These are phyloP conservation scores for Scartelaos histophorus DNA, from an alignment of 2,113 vertebrate genomes.

Conservation along the genomic window DNA sequence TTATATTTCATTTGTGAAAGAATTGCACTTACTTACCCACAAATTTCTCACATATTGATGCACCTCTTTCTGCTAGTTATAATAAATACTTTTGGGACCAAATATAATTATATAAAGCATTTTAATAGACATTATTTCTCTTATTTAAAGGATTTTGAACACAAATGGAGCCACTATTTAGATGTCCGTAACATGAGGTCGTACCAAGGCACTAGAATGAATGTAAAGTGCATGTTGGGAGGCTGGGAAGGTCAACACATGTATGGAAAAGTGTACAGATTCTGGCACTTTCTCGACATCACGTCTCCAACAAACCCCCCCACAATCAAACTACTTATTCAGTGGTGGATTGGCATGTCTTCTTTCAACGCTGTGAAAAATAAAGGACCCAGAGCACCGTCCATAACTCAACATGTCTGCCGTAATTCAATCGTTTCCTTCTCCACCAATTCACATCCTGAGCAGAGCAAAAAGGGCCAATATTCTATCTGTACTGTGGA, in stretches of 20 bases:
- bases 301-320: constrained; percentile 25
- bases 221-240: constrained; percentile 62
- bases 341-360: constrained; percentile 1
- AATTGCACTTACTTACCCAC: neutral
- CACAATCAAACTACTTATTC: neutral
- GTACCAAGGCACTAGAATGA: constrained; percentile 70
- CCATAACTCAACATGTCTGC: constrained; percentile 55
- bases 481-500: constrained; percentile 65
- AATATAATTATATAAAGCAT: neutral
- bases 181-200: constrained; percentile 19
- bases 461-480: constrained; percentile 56
- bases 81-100: constrained; percentile 3
- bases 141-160: constrained; percentile 14
- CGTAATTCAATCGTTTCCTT: constrained; percentile 73
- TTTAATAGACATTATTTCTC: neutral
- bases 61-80: neutral
- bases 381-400: constrained; percentile 34
- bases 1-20: neutral
- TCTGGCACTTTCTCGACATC: constrained; percentile 26
- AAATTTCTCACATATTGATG: neutral
- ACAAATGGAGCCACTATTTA: constrained; percentile 18
- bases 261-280: neutral
- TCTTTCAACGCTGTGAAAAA: constrained; percentile 43
- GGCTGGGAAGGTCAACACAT: constrained; percentile 25
- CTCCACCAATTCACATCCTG: constrained; percentile 63